phyloP scores from a whole-genome alignment of 2,113 vertebrate genomes.

The Apus apus region DNA sequence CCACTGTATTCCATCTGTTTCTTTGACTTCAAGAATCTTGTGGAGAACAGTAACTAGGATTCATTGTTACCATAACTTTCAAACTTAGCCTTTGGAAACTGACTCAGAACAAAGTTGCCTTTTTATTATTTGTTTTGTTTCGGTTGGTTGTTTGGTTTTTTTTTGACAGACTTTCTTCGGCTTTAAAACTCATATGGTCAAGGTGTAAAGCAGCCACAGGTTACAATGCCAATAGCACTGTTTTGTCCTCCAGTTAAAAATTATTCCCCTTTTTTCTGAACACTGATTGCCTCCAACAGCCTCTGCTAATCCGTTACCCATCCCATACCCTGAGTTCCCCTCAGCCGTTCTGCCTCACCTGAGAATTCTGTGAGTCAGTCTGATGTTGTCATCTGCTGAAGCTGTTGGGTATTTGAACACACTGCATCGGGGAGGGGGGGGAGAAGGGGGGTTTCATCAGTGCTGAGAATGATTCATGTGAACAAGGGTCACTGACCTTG shows the following conservation, averaged over 20 bases:
- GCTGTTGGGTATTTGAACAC: not conserved
- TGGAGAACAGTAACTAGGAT: not conserved
- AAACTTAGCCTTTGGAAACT: not conserved
- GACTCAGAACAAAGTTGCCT: not conserved
- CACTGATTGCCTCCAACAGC: not conserved
- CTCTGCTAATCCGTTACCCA: not conserved
- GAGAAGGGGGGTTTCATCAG: constrained; percentile 21
- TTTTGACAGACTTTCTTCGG: not conserved
- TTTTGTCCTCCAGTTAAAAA: not conserved
- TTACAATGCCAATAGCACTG: not conserved
- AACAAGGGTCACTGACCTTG: constrained; percentile 51
- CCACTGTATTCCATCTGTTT: not conserved
- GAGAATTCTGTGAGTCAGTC: not conserved
- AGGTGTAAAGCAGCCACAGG: not conserved
- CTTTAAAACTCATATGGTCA: not conserved
- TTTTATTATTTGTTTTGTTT: not conserved
- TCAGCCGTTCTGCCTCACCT: not conserved
- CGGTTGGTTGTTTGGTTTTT: not conserved
- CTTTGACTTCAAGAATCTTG: not conserved
- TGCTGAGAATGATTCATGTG: constrained; percentile 31
- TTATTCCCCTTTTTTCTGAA: not conserved
- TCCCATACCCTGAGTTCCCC: not conserved
- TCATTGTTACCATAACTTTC: not conserved
- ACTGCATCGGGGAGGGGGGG: not conserved
- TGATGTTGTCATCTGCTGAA: rapidly evolving